Evolutionary conservation across 1,140 invertebrate genomes (phyloP).

Genomic region (Dolichoris vasculosae): DNA sequence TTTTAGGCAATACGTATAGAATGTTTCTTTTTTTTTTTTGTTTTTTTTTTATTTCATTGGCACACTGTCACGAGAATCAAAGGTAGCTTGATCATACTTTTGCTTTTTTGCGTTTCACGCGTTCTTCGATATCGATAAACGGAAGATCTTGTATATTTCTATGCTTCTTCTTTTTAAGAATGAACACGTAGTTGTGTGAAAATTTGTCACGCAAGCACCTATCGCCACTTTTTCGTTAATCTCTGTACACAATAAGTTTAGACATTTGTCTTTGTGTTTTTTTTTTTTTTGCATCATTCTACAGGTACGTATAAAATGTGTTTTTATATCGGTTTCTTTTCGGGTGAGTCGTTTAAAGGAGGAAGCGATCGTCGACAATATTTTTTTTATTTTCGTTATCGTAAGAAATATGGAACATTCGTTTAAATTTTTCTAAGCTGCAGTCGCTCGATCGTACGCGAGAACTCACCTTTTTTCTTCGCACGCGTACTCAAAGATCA

Average conservation of each 20-base stretch:
- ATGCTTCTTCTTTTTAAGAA: conserved; percentile 14
- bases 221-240: conserved; percentile 4
- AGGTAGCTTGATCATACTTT: conserved; percentile 55
- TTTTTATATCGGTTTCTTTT: conserved; percentile 19
- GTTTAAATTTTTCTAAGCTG: conserved; percentile 16
- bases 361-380: neutral
- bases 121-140: conserved; percentile 45
- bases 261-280: conserved; percentile 31
- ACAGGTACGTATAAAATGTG: conserved; percentile 54
- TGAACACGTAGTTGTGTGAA: conserved; percentile 35
- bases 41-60: conserved; percentile 63
- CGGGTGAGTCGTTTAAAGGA: neutral
- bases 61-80: conserved; percentile 70
- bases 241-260: conserved; percentile 36
- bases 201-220: conserved; percentile 22
- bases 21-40: conserved; percentile 11
- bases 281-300: conserved; percentile 33
- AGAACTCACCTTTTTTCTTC: neutral
- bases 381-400: conserved; percentile 17
- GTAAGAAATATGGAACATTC: conserved; percentile 23
- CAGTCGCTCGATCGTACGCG: conserved; percentile 1
- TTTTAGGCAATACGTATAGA: conserved; percentile 58
- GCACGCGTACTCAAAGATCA: neutral
- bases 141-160: conserved; percentile 56
- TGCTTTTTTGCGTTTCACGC: conserved; percentile 38